Evolutionary conservation across 2,888 invertebrate species (phyloP).

Genomic region (Marronus borbonicus): DNA sequence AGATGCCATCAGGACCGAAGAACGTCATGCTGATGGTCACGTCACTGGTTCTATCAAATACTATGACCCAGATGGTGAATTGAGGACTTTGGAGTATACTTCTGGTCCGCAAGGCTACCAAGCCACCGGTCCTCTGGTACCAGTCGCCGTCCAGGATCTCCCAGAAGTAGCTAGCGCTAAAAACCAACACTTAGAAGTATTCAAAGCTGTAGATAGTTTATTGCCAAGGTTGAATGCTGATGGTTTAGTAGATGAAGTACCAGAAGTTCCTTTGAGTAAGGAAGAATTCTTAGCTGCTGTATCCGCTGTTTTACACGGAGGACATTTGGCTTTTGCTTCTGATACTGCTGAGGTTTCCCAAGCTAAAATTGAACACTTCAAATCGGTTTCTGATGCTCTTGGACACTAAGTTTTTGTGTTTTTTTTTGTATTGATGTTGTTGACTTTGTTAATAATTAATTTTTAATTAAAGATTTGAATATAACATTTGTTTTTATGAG

Average conservation of each 20-base stretch:
- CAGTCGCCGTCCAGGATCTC: constrained; percentile 40
- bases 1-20: constrained; percentile 72
- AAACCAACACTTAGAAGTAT: constrained; percentile 33
- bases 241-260: constrained; percentile 44
- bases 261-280: constrained; percentile 46
- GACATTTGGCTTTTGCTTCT: constrained; percentile 32
- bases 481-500: too few relatives aligned
- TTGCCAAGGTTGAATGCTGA: constrained; percentile 44
- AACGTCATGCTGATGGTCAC: constrained; percentile 77
- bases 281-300: constrained; percentile 46
- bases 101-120: constrained; percentile 46
- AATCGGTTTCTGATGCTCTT: constrained; percentile 37
- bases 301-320: constrained; percentile 31
- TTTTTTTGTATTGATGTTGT: constrained; percentile 1
- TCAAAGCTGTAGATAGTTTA: constrained; percentile 29
- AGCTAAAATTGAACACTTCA: constrained; percentile 42
- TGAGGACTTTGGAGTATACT: constrained; percentile 70
- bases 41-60: constrained; percentile 79
- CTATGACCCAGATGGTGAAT: constrained; percentile 74
- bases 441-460: neutral
- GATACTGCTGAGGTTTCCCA: constrained; percentile 49
- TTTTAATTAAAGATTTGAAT: neutral
- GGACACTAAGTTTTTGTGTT: constrained; percentile 17
- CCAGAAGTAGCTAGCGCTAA: constrained; percentile 45
- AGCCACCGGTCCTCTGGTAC: constrained; percentile 44